phyloP scores from a whole-genome alignment of 1,140 invertebrate genomes.

The Camponotus floridanus region DNA sequence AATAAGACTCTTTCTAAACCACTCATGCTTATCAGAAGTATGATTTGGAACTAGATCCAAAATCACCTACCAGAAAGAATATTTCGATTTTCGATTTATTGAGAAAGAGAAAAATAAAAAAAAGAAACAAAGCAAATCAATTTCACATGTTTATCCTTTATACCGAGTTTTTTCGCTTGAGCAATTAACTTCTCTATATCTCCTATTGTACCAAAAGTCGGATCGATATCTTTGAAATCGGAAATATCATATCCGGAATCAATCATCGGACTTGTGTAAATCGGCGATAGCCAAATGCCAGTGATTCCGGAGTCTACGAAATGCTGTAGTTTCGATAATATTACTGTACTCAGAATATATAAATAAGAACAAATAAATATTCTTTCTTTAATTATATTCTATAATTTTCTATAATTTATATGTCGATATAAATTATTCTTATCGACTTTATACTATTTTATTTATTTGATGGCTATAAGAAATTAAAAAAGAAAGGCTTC shows the following conservation, averaged over 20 bases:
- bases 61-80: slow-evolving; percentile 71
- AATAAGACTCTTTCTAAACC: slow-evolving; percentile 90
- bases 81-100: neutral
- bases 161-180: slow-evolving; percentile 84
- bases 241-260: slow-evolving; percentile 89
- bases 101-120: too few species aligned
- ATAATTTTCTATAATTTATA: too few species aligned
- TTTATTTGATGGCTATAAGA: neutral
- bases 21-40: slow-evolving; percentile 90
- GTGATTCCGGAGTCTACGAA: slow-evolving; percentile 82
- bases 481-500: too few species aligned
- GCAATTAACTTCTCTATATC: slow-evolving; percentile 86
- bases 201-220: slow-evolving; percentile 87
- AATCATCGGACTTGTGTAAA: slow-evolving; percentile 88
- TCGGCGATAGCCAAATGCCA: slow-evolving; percentile 88
- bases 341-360: slow-evolving; percentile 64
- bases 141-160: slow-evolving; percentile 68
- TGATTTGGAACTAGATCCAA: slow-evolving; percentile 89
- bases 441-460: neutral
- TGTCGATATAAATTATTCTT: neutral
- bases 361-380: neutral
- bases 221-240: slow-evolving; percentile 87
- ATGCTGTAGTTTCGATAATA: slow-evolving; percentile 81
- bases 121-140: neutral
- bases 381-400: neutral